Evolutionary conservation across 2,888 invertebrate species (phyloP), one percentile per base, ranked within the genome.

Genomic region (Acanthosoma haemorrhoidale): DNA sequence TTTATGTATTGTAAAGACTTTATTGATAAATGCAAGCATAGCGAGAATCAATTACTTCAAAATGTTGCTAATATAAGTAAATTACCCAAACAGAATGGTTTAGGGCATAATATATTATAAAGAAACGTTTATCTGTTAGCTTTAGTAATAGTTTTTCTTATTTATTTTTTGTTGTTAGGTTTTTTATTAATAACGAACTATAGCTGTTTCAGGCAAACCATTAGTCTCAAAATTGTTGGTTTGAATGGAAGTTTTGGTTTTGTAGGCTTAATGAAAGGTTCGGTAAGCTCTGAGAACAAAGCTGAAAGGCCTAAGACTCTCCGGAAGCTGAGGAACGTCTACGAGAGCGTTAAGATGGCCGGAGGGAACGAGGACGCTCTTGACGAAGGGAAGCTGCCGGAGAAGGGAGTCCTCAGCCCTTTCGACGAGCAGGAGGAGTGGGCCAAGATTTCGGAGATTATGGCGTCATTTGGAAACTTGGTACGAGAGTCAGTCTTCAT

Each of bases 401-500:
- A 78, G 58, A 79, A 77, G 71, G 79, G 79, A 61, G 79, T 75
- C 77, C 79, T 94, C 76, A 93, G 92, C 78, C 93, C 94, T 2
- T 94, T 94, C 80, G 93, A 95, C 82, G 94, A 95, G 79, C 88
- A 92, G 82, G 94, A 94, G 81, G 96, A 96, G 82, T 96, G 96
- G 93, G 93, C 93, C 25, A 93, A 95, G 82, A 95, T 96, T 77
- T 92, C 93, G 60, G 94, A 95, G 81, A 96, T 96, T 77, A 92
- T 96, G 89, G 94, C 94, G 51, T 92, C 94, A 1, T 93, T 96
- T 78, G 94, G 95, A 72, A 91, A 90, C 74, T 85, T 92, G 36
- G 88, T 91, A 13, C 81, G 89, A 18, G 90, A 89, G 78, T 89
- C 89, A 0, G 89, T 90, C 16, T 89, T 90, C 80, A 89, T 90